These are phyloP conservation scores for Anadara kagoshimensis DNA, from an alignment of 1,140 invertebrate species.

Conservation along the genomic window DNA sequence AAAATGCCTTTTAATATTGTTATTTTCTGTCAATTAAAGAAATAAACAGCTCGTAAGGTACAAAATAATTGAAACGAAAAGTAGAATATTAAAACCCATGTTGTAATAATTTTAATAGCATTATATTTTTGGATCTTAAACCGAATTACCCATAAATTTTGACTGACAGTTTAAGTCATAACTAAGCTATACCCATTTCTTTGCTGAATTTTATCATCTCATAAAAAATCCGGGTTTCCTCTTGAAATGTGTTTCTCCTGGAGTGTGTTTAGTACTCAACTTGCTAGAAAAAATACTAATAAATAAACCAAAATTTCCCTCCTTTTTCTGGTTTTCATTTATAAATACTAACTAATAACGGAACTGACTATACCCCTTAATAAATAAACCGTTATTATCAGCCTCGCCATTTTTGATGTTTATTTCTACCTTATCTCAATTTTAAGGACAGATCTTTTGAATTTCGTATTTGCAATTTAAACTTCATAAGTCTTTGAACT, in stretches of 20 bases:
- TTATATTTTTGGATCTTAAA: too few species aligned
- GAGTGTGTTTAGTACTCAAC: neutral
- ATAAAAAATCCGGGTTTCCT: neutral
- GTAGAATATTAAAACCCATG: too few species aligned
- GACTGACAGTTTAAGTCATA: neutral
- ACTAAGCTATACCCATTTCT: neutral
- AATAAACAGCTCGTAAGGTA: too few species aligned
- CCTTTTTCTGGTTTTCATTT: neutral
- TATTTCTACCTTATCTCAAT: neutral
- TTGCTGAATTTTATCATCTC: neutral
- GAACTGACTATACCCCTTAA: neutral
- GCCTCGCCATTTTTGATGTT: neutral
- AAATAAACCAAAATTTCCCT: too few species aligned
- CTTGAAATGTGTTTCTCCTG: neutral
- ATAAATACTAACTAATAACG: neutral
- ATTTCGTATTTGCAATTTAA: constrained; percentile 27
- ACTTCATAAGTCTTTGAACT: constrained; percentile 22
- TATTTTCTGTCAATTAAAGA: too few species aligned
- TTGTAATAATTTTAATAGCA: too few species aligned
- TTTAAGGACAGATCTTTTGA: constrained; percentile 15
- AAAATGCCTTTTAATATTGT: too few species aligned
- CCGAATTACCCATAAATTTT: too few species aligned
- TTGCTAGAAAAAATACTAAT: neutral
- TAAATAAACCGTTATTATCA: neutral
- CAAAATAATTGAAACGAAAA: too few species aligned